These are phyloP conservation scores for Limnothrissa miodon DNA, from an alignment of 2,113 vertebrate genomes.

Conservation along the genomic window DNA sequence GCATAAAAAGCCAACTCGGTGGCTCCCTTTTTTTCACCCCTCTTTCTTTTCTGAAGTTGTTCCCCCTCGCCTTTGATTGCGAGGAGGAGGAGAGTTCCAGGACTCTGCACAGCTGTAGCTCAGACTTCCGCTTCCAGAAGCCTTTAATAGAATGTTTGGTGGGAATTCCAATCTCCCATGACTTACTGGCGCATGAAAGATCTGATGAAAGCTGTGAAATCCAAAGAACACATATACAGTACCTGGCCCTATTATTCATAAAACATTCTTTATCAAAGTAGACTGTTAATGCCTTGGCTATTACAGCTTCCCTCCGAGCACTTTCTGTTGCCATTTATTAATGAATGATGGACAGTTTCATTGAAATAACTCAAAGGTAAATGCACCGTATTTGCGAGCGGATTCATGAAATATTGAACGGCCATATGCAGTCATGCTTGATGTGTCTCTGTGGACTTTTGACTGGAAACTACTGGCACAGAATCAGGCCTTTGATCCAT, in stretches of 20 bases:
- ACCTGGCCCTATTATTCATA: not conserved
- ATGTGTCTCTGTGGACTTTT: conserved; percentile 44
- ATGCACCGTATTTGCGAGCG: conserved; percentile 43
- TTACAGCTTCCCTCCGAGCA: not conserved
- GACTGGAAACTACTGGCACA: conserved; percentile 48
- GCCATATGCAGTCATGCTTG: conserved; percentile 53
- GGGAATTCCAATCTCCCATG: conserved; percentile 6
- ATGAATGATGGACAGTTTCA: conserved; percentile 23
- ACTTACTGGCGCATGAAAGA: not conserved
- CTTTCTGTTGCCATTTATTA: conserved; percentile 21
- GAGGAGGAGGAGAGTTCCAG: conserved; percentile 21
- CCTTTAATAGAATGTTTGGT: conserved; percentile 16
- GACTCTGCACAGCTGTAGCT: conserved; percentile 9
- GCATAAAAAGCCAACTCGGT: conserved; percentile 27
- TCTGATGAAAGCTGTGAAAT: not conserved
- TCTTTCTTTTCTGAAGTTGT: conserved; percentile 5
- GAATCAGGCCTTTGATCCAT: conserved; percentile 52
- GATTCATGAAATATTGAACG: conserved; percentile 57
- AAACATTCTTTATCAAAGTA: not conserved
- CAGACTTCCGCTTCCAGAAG: not conserved
- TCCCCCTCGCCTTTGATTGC: conserved; percentile 15
- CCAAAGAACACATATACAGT: not conserved
- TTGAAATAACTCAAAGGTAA: conserved; percentile 38
- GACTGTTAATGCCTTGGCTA: not conserved
- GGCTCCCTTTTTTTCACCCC: conserved; percentile 15